Evolutionary conservation across 2,888 invertebrate genomes (phyloP).

Genomic region (Exephanes ischioxanthus): DNA sequence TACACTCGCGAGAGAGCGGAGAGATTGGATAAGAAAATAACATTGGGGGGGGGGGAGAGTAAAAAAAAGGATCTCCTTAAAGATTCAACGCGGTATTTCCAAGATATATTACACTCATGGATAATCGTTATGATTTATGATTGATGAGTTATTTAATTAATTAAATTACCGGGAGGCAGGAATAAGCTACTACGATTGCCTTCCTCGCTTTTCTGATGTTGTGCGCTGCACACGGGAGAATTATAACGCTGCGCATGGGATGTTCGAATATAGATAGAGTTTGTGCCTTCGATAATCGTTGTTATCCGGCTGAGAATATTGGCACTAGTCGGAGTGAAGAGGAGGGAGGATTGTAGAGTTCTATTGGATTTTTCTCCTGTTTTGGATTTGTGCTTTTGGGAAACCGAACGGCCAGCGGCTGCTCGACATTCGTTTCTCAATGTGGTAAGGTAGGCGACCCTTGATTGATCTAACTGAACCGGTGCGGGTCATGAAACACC

Average conservation of each 20-base stretch:
- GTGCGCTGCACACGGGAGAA: background rate
- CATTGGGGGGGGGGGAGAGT: background rate
- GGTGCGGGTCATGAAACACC: background rate
- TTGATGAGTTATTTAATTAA: constrained; percentile 24
- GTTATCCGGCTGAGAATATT: background rate
- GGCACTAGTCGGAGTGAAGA: background rate
- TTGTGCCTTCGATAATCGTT: background rate
- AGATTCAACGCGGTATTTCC: constrained; percentile 44
- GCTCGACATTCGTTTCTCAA: constrained; percentile 17
- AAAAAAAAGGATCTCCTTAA: constrained; percentile 42
- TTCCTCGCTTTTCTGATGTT: background rate
- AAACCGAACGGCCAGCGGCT: background rate
- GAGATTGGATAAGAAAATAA: constrained; percentile 18
- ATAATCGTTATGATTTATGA: constrained; percentile 36
- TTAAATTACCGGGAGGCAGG: constrained; percentile 1
- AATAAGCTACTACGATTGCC: background rate
- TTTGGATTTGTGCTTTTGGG: constrained; percentile 13
- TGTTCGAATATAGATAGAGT: background rate
- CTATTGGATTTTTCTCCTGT: constrained; percentile 18
- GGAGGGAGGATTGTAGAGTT: background rate
- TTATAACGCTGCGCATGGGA: background rate
- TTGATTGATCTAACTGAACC: background rate
- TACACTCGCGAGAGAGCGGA: constrained; percentile 14
- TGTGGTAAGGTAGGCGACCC: background rate
- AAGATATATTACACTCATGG: constrained; percentile 1